phyloP scores from a whole-genome alignment of 2,113 vertebrate genomes.

The Turnix velox region DNA sequence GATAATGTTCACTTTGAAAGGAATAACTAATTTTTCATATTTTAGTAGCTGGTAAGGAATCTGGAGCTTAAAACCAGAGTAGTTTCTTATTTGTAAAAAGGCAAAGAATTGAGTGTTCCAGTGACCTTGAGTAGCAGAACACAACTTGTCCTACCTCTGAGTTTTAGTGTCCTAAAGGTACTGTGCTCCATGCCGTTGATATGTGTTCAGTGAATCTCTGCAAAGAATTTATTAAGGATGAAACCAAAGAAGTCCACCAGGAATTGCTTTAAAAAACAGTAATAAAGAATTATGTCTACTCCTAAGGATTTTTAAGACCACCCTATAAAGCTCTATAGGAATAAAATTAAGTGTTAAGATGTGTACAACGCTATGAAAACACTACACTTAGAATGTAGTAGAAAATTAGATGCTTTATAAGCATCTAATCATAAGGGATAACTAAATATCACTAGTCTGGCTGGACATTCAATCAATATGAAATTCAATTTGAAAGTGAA shows the following conservation, averaged over 20 bases:
- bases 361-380: background rate
- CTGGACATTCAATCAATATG: background rate
- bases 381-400: background rate
- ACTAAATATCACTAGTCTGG: background rate
- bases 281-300: conserved; percentile 27
- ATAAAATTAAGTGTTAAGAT: conserved; percentile 1
- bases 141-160: background rate
- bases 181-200: background rate
- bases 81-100: background rate
- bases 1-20: background rate
- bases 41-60: background rate
- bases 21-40: background rate
- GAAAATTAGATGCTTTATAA: conserved; percentile 13
- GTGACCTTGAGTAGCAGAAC: background rate
- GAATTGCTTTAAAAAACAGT: background rate
- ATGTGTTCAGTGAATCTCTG: background rate
- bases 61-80: background rate
- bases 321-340: conserved; percentile 7
- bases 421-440: background rate
- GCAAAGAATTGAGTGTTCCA: background rate
- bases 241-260: background rate
- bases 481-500: conserved; percentile 15
- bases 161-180: background rate
- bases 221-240: background rate
- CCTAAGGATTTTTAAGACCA: conserved; percentile 15